Conservation (phyloP, 2,113 vertebrate species). For the Cynoglossus semilaevis region DNA sequence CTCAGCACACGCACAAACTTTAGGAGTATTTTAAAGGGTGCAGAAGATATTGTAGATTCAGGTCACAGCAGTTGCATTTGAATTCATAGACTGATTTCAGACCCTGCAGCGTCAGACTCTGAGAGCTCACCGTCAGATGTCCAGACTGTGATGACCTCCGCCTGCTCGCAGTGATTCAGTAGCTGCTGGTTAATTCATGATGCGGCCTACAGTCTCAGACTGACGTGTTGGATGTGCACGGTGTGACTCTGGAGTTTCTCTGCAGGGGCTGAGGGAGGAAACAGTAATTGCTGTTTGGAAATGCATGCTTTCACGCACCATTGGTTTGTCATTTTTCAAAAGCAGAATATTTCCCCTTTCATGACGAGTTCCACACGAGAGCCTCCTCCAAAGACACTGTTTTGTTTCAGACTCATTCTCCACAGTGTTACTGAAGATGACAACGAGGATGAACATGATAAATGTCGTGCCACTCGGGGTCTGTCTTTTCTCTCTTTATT, state of each 20-base stretch:
- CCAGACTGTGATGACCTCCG: not conserved
- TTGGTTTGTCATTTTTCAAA: conserved; percentile 68
- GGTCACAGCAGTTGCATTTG: conserved; percentile 41
- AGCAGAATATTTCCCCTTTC: conserved; percentile 55
- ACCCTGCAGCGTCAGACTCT: conserved; percentile 26
- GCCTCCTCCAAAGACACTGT: conserved; percentile 44
- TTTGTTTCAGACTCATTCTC: conserved; percentile 43
- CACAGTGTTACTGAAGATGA: conserved; percentile 31
- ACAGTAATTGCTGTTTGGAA: conserved; percentile 62
- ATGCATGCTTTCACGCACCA: conserved; percentile 65
- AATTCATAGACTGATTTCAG: conserved; percentile 40
- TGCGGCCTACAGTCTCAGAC: conserved; percentile 14
- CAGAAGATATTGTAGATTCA: conserved; percentile 50
- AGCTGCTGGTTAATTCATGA: conserved; percentile 41
- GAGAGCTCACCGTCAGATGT: conserved; percentile 13
- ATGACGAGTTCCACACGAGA: conserved; percentile 58
- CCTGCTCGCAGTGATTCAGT: conserved; percentile 15
- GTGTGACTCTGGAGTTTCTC: conserved; percentile 42
- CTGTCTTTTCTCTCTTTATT: not conserved
- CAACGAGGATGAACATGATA: conserved; percentile 17
- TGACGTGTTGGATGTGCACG: conserved; percentile 17
- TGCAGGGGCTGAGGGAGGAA: conserved; percentile 52
- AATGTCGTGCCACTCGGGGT: conserved; percentile 3
- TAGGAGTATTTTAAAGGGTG: conserved; percentile 33
- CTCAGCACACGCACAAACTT: conserved; percentile 25